These are phyloP conservation scores for Tuberolachnus salignus DNA, from an alignment of 2,888 invertebrate species.

Conservation along the genomic window DNA sequence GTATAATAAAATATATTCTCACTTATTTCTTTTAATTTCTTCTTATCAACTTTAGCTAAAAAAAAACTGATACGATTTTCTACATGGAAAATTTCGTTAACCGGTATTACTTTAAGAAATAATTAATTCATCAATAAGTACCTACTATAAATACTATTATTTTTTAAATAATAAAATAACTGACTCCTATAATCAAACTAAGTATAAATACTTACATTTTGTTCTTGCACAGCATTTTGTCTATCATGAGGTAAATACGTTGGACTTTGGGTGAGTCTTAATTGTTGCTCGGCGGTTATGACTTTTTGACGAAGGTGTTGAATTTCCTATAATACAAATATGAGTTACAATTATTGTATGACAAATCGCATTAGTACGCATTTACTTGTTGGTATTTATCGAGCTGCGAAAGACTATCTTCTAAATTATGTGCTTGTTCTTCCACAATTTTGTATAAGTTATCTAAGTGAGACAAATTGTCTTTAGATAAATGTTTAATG, in stretches of 20 bases:
- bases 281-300: conserved; percentile 84
- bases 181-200: not conserved
- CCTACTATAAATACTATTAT: too few relatives aligned
- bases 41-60: not conserved
- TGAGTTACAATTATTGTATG: not conserved
- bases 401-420: conserved; percentile 80
- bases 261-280: conserved; percentile 81
- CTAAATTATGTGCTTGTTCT: conserved; percentile 72
- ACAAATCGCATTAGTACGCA: not conserved
- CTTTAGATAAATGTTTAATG: conserved; percentile 75
- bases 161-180: not conserved
- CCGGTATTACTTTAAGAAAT: too few relatives aligned
- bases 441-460: conserved; percentile 69
- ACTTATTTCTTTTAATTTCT: not conserved
- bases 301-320: conserved; percentile 82
- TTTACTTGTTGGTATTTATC: conserved; percentile 79
- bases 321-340: conserved; percentile 69
- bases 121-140: too few relatives aligned
- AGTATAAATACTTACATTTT: conserved; percentile 76
- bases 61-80: conserved; percentile 1
- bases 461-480: conserved; percentile 75
- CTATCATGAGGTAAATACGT: conserved; percentile 82
- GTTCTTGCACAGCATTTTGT: conserved; percentile 79
- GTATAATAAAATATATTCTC: not conserved
- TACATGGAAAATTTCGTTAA: not conserved